phyloP scores from a whole-genome alignment of 2,113 vertebrate species.

The Chiloscyllium plagiosum region DNA sequence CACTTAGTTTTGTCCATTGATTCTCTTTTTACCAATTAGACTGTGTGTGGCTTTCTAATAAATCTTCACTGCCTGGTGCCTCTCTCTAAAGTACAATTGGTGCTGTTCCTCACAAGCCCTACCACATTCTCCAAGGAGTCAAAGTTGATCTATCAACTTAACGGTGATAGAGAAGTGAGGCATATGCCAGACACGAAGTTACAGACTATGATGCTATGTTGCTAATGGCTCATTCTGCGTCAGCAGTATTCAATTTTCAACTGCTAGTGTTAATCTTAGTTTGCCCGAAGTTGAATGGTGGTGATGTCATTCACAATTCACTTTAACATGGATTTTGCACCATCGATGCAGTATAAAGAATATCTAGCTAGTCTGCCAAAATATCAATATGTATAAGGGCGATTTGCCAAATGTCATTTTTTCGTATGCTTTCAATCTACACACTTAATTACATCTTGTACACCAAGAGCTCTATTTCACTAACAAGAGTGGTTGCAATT shows the following conservation, averaged over 20 bases:
- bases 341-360: background rate
- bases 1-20: background rate
- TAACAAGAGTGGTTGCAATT: slow-evolving; percentile 1
- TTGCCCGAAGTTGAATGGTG: background rate
- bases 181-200: background rate
- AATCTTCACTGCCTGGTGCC: background rate
- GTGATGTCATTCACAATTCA: background rate
- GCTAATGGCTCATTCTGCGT: background rate
- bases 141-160: background rate
- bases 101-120: background rate
- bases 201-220: background rate
- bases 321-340: background rate
- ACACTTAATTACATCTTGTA: background rate
- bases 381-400: background rate
- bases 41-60: background rate
- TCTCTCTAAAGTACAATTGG: background rate
- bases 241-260: background rate
- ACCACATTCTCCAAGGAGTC: background rate
- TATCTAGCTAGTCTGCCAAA: background rate
- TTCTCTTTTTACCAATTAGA: background rate
- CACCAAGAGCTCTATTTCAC: background rate
- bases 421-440: background rate
- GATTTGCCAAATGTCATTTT: background rate
- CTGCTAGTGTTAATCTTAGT: background rate
- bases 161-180: background rate